These are phyloP conservation scores for Ciona savignyi DNA, from an alignment of 23 tunicate species.

Conservation along the genomic window DNA sequence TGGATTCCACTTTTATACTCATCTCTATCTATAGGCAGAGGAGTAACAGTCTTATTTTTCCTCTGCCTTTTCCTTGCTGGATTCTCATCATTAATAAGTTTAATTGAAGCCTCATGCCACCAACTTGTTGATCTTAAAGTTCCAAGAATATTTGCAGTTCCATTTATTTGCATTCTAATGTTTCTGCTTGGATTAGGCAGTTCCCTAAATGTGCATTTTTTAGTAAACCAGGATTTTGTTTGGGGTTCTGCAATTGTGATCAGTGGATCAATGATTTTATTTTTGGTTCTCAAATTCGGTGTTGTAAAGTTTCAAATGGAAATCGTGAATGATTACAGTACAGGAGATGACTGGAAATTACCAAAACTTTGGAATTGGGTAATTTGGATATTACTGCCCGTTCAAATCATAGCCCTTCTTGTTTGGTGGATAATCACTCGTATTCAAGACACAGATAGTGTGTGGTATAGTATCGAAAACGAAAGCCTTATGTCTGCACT, in stretches of 20 bases:
- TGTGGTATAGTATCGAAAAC: constrained; percentile 54
- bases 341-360: constrained; percentile 63
- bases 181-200: constrained; percentile 72
- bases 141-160: constrained; percentile 68
- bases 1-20: constrained; percentile 75
- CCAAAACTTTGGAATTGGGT: constrained; percentile 60
- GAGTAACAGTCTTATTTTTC: constrained; percentile 52
- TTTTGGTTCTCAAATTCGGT: constrained; percentile 46
- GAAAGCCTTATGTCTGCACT: constrained; percentile 57
- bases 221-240: constrained; percentile 83
- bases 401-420: constrained; percentile 36
- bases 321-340: constrained; percentile 48
- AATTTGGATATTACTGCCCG: constrained; percentile 39
- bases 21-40: constrained; percentile 43
- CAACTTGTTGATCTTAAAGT: constrained; percentile 73
- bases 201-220: constrained; percentile 53
- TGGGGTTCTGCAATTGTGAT: constrained; percentile 84
- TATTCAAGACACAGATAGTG: constrained; percentile 25
- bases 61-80: constrained; percentile 69
- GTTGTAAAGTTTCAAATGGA: constrained; percentile 39
- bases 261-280: constrained; percentile 69
- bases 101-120: constrained; percentile 60
- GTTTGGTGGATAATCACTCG: constrained; percentile 63
- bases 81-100: constrained; percentile 58
- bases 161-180: constrained; percentile 40